phyloP scores from a whole-genome alignment of 1,140 invertebrate species.

The Reticulitermes speratus region DNA sequence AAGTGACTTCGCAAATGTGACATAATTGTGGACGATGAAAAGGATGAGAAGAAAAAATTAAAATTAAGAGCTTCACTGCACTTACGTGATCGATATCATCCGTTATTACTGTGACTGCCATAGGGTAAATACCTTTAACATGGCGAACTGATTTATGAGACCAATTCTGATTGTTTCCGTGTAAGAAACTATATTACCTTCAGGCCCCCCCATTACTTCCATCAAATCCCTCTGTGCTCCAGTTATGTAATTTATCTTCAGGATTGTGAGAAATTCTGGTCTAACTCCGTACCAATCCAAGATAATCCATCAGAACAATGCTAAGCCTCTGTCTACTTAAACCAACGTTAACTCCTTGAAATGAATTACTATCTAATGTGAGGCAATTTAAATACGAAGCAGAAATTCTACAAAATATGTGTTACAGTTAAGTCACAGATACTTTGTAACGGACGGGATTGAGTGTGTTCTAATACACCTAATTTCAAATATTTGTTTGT shows the following conservation, averaged over 20 bases:
- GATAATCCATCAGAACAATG: not conserved
- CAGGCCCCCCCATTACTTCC: not conserved
- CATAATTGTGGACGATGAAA: not conserved
- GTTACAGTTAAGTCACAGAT: not conserved
- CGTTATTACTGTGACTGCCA: not conserved
- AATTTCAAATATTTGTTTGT: not conserved
- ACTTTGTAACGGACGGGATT: not conserved
- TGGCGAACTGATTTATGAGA: conserved; percentile 11
- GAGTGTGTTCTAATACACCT: not conserved
- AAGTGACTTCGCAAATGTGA: not conserved
- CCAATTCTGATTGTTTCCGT: not conserved
- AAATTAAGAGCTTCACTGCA: not conserved
- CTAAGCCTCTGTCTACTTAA: not conserved
- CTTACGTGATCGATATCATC: not conserved
- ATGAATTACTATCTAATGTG: not conserved
- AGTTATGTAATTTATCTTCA: conserved; percentile 18
- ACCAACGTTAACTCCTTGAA: conserved; percentile 9
- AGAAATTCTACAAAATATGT: not conserved
- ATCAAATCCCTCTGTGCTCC: not conserved
- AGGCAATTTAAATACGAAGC: not conserved
- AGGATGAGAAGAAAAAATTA: not conserved
- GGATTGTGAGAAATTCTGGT: not conserved
- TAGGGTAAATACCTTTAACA: not conserved
- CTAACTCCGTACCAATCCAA: not conserved
- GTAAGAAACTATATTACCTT: not conserved